phyloP scores from a whole-genome alignment of 2,888 invertebrate genomes.

The Monopis laevigella region DNA sequence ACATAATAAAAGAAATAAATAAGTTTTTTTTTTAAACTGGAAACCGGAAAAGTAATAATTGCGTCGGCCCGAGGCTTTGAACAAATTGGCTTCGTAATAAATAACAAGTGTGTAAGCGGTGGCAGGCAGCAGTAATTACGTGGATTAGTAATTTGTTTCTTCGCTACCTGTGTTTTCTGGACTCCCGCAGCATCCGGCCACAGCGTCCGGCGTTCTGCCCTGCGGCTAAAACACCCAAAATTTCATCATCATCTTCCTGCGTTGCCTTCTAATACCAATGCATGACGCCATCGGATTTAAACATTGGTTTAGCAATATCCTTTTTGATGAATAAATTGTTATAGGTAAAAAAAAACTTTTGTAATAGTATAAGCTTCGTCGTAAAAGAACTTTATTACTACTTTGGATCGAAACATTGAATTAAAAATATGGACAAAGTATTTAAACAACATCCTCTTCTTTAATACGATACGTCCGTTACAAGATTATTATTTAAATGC shows the following conservation, averaged over 20 bases:
- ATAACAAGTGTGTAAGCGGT: constrained; percentile 25
- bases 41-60: constrained; percentile 11
- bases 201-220: constrained; percentile 24
- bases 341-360: too few relatives aligned
- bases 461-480: too few relatives aligned
- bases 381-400: too few relatives aligned
- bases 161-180: constrained; percentile 48
- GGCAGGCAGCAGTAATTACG: constrained; percentile 40
- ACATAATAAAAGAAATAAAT: constrained; percentile 6
- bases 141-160: constrained; percentile 48
- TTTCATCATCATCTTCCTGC: constrained; percentile 7
- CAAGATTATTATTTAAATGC: too few relatives aligned
- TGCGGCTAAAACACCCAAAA: constrained; percentile 22
- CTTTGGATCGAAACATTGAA: too few relatives aligned
- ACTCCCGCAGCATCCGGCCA: constrained; percentile 31
- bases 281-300: too few relatives aligned
- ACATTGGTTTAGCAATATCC: too few relatives aligned
- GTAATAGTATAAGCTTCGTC: too few relatives aligned
- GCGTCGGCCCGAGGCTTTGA: constrained; percentile 6
- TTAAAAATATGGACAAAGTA: too few relatives aligned
- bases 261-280: too few relatives aligned
- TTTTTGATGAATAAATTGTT: too few relatives aligned
- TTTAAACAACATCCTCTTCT: too few relatives aligned
- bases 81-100: constrained; percentile 15
- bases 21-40: neutral